Evolutionary conservation across 1,140 invertebrate genomes (phyloP), one percentile per base, ranked within the genome.

Genomic region (Neodiprion fabricii): DNA sequence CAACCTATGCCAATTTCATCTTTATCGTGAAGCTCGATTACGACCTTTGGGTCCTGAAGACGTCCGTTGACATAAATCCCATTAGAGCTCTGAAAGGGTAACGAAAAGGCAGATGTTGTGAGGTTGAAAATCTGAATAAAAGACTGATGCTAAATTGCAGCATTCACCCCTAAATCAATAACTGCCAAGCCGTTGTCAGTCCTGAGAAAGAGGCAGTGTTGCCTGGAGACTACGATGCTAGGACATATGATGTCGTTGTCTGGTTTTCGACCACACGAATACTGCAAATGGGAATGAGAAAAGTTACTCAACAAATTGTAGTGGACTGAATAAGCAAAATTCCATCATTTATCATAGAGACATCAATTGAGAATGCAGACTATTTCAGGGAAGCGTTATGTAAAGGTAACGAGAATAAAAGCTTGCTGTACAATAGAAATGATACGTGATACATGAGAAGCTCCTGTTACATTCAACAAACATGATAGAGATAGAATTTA

Each of bases 1-100:
- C 82, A 81, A 1, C 83, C 83, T 69, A 85, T 76, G 8, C 83
- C 81, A 73, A 85, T 76, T 12, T 80, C 48, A 69, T 85, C 82
- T 70, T 81, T 78, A 0, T 74, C 65, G 1, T 28, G 9, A 28
- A 84, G 67, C 48, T 72, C 66, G 11, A 76, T 65, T 40, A 72
- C 67, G 0, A 74, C 61, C 9, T 65, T 70, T 47, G 79, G 40
- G 1, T 61, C 1, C 67, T 78, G 70, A 21, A 1, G 3, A 1
- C 50, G 0, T 0, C 76, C 78, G 76, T 85, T 84, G 14, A 85
- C 71, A 67, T 17, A 84, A 53, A 83, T 14, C 9, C 82, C 82
- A 72, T 84, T 84, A 0, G 81, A 71, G 65, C 83, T 84, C 83
- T 84, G 11, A 70, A 76, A 76, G 17, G 50, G 17, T 67, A 78